phyloP scores from a whole-genome alignment of 1,140 invertebrate species.

The Antheraea mylitta region DNA sequence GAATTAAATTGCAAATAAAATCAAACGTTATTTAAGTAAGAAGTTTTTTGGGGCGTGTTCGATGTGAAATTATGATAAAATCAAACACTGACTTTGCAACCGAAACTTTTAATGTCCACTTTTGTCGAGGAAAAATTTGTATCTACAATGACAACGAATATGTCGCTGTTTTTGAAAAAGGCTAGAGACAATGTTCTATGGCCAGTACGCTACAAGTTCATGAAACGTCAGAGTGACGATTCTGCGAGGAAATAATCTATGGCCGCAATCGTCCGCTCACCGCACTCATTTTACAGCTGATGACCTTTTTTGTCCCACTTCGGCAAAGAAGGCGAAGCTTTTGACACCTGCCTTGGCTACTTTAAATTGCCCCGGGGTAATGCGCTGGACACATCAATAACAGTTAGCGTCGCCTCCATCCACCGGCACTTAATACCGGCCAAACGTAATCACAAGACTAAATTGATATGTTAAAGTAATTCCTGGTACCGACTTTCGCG shows the following conservation, averaged over 20 bases:
- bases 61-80: too few species aligned
- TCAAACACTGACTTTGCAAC: too few species aligned
- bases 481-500: neutral
- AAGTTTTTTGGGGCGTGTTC: too few species aligned
- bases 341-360: constrained; percentile 66
- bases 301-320: constrained; percentile 67
- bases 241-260: constrained; percentile 41
- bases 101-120: too few species aligned
- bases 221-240: constrained; percentile 1
- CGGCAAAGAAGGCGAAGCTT: constrained; percentile 41
- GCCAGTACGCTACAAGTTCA: too few species aligned
- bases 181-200: too few species aligned
- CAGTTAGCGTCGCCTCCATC: constrained; percentile 43
- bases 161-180: too few species aligned
- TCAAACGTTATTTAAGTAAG: too few species aligned
- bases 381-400: constrained; percentile 55
- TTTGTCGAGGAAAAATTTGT: too few species aligned
- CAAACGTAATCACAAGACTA: constrained; percentile 45
- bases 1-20: too few species aligned
- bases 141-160: too few species aligned
- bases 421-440: constrained; percentile 38
- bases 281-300: constrained; percentile 49
- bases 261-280: constrained; percentile 33
- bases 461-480: constrained; percentile 53
- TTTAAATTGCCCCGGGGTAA: constrained; percentile 55